Base-by-base conservation (phyloP, 2,888 invertebrate genomes). In the Torymus aiolomorphi region DNA sequence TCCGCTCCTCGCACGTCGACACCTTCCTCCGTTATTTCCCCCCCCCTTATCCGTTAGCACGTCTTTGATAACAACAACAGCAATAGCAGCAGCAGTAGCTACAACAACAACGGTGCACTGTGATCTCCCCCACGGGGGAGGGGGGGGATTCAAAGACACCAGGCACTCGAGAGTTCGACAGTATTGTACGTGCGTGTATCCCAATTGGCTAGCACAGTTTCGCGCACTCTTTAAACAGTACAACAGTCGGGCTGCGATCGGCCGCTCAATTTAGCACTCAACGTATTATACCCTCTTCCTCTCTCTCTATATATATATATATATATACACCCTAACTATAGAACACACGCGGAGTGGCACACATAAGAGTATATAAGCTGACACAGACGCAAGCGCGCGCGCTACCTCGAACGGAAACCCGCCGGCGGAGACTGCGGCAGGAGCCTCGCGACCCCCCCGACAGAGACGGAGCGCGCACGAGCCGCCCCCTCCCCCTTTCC, bases 391-490 rank as follows among this genome's bases (percentile, higher is more conserved):
- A 63, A 8, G 16, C 10, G 54, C 24, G 52, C 20, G 67, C 54
- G 67, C 13, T 69, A 84, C 84, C 83, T 84, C 84, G 83, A 83
- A 83, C 84, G 86, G 84, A 82, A 86, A 83, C 83, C 83, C 84
- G 84, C 85, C 85, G 86, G 84, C 86, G 74, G 74, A 82, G 82
- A 88, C 87, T 88, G 88, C 88, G 87, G 87, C 87, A 87, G 82
- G 83, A 83, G 82, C 84, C 83, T 76, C 76, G 14, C 57, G 51
- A 73, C n/a, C 57, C 78, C 61, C 70, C 61, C 65, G 57, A 63
- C 3, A 10, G 66, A 31, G 67, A 72, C 62, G 13, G 67, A 72
- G 69, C 12, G 72, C 11, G 49, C 20, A 54, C 42, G 62, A 59
- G 12, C 61, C 24, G 12, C 24, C 61, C 61, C 24, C 20, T 20